Conservation (phyloP, 2,797 vertebrate species). For the Acipenser oxyrinchus region DNA sequence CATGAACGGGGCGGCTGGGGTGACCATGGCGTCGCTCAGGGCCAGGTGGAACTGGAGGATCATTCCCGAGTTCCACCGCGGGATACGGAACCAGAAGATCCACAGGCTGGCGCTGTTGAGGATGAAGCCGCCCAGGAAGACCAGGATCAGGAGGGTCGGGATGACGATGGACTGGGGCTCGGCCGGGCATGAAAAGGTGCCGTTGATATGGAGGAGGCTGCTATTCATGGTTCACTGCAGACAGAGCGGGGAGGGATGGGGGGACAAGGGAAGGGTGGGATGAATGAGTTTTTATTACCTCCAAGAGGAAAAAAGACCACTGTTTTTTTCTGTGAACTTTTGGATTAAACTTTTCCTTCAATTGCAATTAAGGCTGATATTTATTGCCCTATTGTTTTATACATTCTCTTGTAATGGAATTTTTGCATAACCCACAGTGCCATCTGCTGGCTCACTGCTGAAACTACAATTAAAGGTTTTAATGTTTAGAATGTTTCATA, state of each 20-base stretch:
- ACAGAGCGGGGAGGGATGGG: background rate
- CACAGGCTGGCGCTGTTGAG: slow-evolving; percentile 52
- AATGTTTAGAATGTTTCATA: no score
- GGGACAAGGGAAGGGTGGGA: background rate
- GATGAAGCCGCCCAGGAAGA: slow-evolving; percentile 46
- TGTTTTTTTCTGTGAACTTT: slow-evolving; percentile 16
- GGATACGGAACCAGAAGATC: slow-evolving; percentile 52
- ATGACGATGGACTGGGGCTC: slow-evolving; percentile 30
- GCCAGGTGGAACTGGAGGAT: slow-evolving; percentile 61
- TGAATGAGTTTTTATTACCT: slow-evolving; percentile 30
- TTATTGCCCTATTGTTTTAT: no score
- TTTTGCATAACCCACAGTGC: no score
- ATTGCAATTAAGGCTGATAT: background rate
- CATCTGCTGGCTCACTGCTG: no score
- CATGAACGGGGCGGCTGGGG: slow-evolving; percentile 42
- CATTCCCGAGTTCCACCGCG: slow-evolving; percentile 48
- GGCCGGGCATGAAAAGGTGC: slow-evolving; percentile 17
- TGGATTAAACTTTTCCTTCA: slow-evolving; percentile 8
- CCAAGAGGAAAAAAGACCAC: slow-evolving; percentile 29
- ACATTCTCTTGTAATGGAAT: no score
- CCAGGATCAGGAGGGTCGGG: slow-evolving; percentile 38
- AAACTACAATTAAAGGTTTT: background rate
- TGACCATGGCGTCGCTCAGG: slow-evolving; percentile 46
- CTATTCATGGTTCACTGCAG: slow-evolving; percentile 5
- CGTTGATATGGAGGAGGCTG: slow-evolving; percentile 11